A percentile compares a stretch with the other conserved stretches of the same genome.
phyloP scores from a whole-genome alignment of 2,888 invertebrate genomes.

The Quadroppia sp. region DNA sequence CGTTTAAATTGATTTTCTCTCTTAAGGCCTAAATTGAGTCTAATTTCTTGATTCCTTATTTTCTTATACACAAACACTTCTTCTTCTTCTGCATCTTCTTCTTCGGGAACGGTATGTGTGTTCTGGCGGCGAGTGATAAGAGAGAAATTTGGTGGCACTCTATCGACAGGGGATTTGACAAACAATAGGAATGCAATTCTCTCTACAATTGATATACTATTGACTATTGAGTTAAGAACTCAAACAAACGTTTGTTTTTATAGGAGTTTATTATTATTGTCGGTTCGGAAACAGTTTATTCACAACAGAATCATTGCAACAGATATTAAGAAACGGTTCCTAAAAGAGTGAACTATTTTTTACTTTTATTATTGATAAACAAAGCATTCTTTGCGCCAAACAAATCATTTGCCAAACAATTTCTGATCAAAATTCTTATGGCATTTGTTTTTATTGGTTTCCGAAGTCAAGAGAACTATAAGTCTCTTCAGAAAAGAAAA shows the following conservation, averaged over 20 bases:
- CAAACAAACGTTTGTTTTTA: constrained; percentile 3
- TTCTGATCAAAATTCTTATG: not conserved
- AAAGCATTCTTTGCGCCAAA: not conserved
- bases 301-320: not conserved
- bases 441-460: constrained; percentile 5
- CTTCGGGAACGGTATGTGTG: not conserved
- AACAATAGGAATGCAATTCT: constrained; percentile 1
- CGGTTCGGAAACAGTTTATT: not conserved
- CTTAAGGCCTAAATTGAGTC: not conserved
- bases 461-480: not conserved
- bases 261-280: constrained; percentile 8
- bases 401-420: constrained; percentile 6
- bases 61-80: not conserved
- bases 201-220: not conserved
- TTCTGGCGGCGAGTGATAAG: not conserved
- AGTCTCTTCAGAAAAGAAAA: not conserved
- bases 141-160: not conserved
- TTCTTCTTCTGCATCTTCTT: not conserved
- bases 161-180: not conserved
- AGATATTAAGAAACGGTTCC: not conserved
- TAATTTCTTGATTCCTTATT: not conserved
- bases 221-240: not conserved
- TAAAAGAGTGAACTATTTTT: not conserved
- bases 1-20: constrained; percentile 2
- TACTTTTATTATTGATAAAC: not conserved